Percentiles rank a stretch among this genome's conserved stretches.
phyloP scores from a whole-genome alignment of 2,797 vertebrate species.

The Ceyx erithaca region DNA sequence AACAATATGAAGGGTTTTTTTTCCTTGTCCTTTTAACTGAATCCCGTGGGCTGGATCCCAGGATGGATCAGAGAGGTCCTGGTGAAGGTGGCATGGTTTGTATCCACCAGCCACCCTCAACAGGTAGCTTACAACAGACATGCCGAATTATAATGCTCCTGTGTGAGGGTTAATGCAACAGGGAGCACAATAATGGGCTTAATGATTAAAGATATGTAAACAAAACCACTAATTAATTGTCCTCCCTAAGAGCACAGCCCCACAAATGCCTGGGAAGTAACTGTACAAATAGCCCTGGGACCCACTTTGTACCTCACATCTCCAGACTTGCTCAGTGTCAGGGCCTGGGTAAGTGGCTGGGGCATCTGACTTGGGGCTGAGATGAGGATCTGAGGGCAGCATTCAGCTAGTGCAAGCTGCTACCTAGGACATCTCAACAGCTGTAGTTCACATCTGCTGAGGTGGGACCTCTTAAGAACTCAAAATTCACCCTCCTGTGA shows the following conservation, averaged over 20 bases:
- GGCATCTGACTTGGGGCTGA: background rate
- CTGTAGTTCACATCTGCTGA: background rate
- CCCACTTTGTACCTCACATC: background rate
- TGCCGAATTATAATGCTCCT: constrained; percentile 4
- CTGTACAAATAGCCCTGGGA: background rate
- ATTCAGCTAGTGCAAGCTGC: background rate
- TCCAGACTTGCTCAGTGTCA: background rate
- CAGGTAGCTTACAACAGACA: background rate
- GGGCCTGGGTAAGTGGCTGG: background rate
- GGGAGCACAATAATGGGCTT: constrained; percentile 20
- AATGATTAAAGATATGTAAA: constrained; percentile 15
- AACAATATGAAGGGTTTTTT: accelerated
- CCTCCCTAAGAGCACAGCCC: background rate
- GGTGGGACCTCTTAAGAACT: background rate
- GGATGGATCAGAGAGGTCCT: background rate
- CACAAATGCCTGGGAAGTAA: background rate
- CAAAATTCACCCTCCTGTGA: background rate
- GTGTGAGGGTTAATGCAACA: constrained; percentile 28
- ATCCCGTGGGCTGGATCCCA: background rate
- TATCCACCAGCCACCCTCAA: background rate
- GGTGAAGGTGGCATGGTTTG: background rate
- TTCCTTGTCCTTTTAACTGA: background rate
- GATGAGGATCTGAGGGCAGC: background rate
- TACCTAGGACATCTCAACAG: background rate
- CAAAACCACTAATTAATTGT: constrained; percentile 44